Base-by-base conservation (phyloP, 1,140 invertebrate genomes). In the Drosophila azteca region DNA sequence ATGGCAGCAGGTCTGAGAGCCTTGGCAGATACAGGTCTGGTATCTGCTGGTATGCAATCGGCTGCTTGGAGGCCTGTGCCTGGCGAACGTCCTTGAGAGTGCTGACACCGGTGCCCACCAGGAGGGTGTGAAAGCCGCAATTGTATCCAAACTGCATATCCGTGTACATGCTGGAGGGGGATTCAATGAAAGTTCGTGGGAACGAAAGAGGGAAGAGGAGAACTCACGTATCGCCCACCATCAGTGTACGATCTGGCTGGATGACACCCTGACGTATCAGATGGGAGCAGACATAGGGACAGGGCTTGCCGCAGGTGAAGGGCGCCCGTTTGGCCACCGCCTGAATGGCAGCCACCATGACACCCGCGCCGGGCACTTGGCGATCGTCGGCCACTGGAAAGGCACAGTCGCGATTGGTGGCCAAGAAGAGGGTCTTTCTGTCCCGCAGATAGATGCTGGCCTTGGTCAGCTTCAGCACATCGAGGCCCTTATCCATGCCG, bases 111-210 rank as follows among this genome's bases (percentile, higher is more conserved):
- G 72, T 77, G 48, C 80, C 81, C 22, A 84, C 81, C 11, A 84
- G 13, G 0, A 84, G 45, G 1, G 81, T 84, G 9, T 79, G 80
- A 41, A 84, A 84, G 50, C 76, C 80, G 22, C 80, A 84, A 13
- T 84, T 70, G 9, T 84, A 79, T n/a, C 81, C 81, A 41, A 84
- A 77, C 5, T 67, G 72, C 6, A 84, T 67, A 9, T 84, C 81
- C 0, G 81, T 84, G 5, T 62, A 46, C 22, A 84, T 17, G 3
- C 81, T 83, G 3, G 3, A 9, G n/a, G 17, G 6, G 4, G 7
- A 22, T 44, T 0, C 4, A 45, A 45, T 20, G 24, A 20, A 55
- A 8, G 6, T 0, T 20, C 17, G 17, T 20, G 17, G 2, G 20
- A 4, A 2, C n/a, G 4, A 46, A 15, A 20, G 6, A 11, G 17